A percentile compares a stretch with the other conserved stretches of the same genome.
Evolutionary conservation across 2,888 invertebrate genomes (phyloP).

Genomic region (Rhodophaea formosa): DNA sequence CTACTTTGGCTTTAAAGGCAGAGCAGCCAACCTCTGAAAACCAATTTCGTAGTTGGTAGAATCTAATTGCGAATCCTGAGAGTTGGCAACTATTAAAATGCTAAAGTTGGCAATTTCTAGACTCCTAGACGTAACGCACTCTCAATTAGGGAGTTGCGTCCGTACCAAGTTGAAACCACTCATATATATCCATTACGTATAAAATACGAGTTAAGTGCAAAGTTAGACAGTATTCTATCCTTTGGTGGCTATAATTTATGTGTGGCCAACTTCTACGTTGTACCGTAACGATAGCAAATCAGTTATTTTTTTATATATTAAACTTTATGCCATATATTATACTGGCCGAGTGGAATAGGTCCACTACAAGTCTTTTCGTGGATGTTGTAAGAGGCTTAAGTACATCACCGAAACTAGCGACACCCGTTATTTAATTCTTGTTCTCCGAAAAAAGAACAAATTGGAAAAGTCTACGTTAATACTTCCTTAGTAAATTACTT

Average conservation of each 20-base stretch:
- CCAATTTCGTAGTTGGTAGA: constrained; percentile 21
- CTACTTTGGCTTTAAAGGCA: constrained; percentile 5
- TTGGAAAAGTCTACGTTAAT: no score
- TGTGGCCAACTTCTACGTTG: constrained; percentile 64
- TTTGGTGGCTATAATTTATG: constrained; percentile 77
- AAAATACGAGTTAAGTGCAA: constrained; percentile 78
- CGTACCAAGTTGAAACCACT: constrained; percentile 61
- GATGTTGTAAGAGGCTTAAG: no score
- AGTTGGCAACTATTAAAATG: constrained; percentile 31
- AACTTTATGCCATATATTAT: no score
- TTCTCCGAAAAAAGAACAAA: no score
- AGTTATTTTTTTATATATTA: background rate
- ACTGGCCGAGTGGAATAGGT: no score
- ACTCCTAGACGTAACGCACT: constrained; percentile 62
- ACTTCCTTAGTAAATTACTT: no score
- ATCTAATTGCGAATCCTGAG: constrained; percentile 28
- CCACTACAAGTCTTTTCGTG: no score
- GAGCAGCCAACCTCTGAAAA: constrained; percentile 19
- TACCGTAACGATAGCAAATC: constrained; percentile 34
- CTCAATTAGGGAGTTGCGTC: constrained; percentile 65
- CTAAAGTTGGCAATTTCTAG: constrained; percentile 28
- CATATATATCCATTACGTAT: constrained; percentile 76
- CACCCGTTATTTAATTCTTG: no score
- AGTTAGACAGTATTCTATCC: constrained; percentile 75
- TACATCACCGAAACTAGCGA: no score